A percentile compares a stretch with the other conserved stretches of the same genome.
These are phyloP conservation scores for Drosophila eugracilis DNA, from an alignment of 1,140 invertebrate genomes.

Conservation along the genomic window DNA sequence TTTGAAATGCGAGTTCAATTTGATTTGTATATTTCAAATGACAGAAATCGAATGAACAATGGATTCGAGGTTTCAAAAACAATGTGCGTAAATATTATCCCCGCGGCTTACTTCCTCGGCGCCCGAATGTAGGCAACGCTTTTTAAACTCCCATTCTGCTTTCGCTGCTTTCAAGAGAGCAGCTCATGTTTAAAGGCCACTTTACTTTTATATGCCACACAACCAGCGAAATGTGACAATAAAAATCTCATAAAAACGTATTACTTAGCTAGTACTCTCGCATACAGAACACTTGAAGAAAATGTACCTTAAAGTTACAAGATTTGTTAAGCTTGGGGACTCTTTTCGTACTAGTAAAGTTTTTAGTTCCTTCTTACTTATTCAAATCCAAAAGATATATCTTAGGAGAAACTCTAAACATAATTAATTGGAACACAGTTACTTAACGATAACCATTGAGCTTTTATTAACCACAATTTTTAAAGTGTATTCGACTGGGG, in stretches of 20 bases:
- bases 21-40: conserved; percentile 38
- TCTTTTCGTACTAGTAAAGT: too few relatives aligned
- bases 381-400: too few relatives aligned
- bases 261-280: conserved; percentile 57
- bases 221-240: conserved; percentile 78
- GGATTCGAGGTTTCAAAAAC: conserved; percentile 23
- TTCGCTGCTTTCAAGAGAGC: conserved; percentile 8
- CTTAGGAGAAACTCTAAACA: too few relatives aligned
- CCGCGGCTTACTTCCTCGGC: background rate
- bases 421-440: too few relatives aligned
- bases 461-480: background rate
- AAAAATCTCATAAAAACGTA: conserved; percentile 80
- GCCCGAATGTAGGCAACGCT: conserved; percentile 31
- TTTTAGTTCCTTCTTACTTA: too few relatives aligned
- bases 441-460: background rate
- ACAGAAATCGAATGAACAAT: conserved; percentile 34
- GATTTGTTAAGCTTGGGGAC: background rate
- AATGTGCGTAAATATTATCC: conserved; percentile 26
- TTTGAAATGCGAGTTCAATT: conserved; percentile 42
- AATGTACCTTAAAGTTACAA: background rate
- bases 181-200: conserved; percentile 44
- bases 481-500: conserved; percentile 7
- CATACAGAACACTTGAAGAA: conserved; percentile 8
- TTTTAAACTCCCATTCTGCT: conserved; percentile 29
- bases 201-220: conserved; percentile 65